phyloP scores from a whole-genome alignment of 2,888 invertebrate genomes.

The Drosophila paracracens region DNA sequence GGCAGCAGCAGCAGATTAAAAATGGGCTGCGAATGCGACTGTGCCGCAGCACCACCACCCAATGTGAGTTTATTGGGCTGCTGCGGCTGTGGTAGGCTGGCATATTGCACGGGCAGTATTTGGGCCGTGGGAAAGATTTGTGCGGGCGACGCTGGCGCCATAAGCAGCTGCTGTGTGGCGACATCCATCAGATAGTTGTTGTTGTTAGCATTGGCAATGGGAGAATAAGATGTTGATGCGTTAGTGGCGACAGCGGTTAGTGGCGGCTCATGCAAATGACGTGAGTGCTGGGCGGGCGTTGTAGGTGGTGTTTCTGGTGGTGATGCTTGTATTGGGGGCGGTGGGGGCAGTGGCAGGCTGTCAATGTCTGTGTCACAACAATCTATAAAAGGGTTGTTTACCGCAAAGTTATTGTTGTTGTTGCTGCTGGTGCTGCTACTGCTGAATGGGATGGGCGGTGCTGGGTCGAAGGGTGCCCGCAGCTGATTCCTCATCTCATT shows the following conservation, averaged over 20 bases:
- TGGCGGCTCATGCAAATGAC: slow-evolving; percentile 73
- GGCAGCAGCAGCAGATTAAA: slow-evolving; percentile 79
- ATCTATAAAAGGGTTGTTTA: slow-evolving; percentile 84
- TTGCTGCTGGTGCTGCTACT: slow-evolving; percentile 43
- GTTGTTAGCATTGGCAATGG: slow-evolving; percentile 55
- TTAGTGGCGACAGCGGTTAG: slow-evolving; percentile 75
- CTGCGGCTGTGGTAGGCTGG: slow-evolving; percentile 84
- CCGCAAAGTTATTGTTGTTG: slow-evolving; percentile 70
- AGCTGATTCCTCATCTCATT: slow-evolving; percentile 84
- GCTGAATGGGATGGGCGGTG: slow-evolving; percentile 72
- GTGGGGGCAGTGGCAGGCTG: slow-evolving; percentile 74
- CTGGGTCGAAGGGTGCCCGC: slow-evolving; percentile 73
- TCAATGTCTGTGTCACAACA: slow-evolving; percentile 76
- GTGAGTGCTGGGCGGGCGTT: slow-evolving; percentile 46
- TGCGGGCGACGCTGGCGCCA: slow-evolving; percentile 75
- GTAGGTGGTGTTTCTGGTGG: slow-evolving; percentile 35
- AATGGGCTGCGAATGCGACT: slow-evolving; percentile 49
- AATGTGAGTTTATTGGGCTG: slow-evolving; percentile 78
- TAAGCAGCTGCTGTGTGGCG: slow-evolving; percentile 53
- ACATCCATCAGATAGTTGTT: slow-evolving; percentile 61
- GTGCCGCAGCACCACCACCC: slow-evolving; percentile 29
- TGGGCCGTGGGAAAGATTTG: slow-evolving; percentile 85
- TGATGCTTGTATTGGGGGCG: slow-evolving; percentile 55
- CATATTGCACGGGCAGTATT: slow-evolving; percentile 85
- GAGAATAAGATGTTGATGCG: slow-evolving; percentile 78